Conservation (phyloP, 2,888 invertebrate species). For the Trissolcus japonicus region DNA sequence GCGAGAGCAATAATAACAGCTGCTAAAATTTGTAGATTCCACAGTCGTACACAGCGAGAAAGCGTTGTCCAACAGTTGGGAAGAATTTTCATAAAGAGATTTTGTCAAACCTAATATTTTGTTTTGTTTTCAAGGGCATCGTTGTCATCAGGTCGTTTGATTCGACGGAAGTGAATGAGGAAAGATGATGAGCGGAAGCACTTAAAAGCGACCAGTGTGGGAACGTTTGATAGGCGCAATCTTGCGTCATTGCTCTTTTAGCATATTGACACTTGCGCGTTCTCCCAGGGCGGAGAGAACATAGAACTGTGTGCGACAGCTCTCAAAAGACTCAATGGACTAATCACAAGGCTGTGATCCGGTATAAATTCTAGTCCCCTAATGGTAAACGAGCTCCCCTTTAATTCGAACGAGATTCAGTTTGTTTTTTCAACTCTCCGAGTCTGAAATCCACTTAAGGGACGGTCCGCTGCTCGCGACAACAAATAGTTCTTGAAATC, state of each 20-base stretch:
- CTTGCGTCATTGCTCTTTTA: slow-evolving; percentile 54
- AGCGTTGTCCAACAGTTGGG: slow-evolving; percentile 44
- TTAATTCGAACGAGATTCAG: slow-evolving; percentile 63
- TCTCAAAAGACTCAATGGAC: slow-evolving; percentile 70
- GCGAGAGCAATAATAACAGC: slow-evolving; percentile 51
- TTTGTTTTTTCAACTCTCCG: slow-evolving; percentile 73
- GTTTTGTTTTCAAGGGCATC: not conserved
- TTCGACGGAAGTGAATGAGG: slow-evolving; percentile 16
- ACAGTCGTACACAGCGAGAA: slow-evolving; percentile 25
- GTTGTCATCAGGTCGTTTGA: slow-evolving; percentile 1
- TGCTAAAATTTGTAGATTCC: slow-evolving; percentile 46
- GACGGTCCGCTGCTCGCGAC: slow-evolving; percentile 67
- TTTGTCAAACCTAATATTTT: not conserved
- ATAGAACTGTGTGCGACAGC: slow-evolving; percentile 54
- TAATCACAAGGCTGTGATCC: slow-evolving; percentile 69
- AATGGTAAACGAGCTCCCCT: slow-evolving; percentile 61
- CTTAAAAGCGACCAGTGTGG: slow-evolving; percentile 38
- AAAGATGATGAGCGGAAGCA: slow-evolving; percentile 18
- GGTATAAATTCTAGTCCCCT: slow-evolving; percentile 63
- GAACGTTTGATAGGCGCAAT: slow-evolving; percentile 42
- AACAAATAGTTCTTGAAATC: slow-evolving; percentile 67
- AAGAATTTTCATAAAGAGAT: slow-evolving; percentile 10
- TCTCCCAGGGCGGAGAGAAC: slow-evolving; percentile 52
- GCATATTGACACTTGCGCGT: slow-evolving; percentile 52
- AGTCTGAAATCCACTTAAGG: slow-evolving; percentile 69